These are phyloP conservation scores for Lathamus discolor DNA, from an alignment of 2,113 vertebrate species.

Conservation along the genomic window DNA sequence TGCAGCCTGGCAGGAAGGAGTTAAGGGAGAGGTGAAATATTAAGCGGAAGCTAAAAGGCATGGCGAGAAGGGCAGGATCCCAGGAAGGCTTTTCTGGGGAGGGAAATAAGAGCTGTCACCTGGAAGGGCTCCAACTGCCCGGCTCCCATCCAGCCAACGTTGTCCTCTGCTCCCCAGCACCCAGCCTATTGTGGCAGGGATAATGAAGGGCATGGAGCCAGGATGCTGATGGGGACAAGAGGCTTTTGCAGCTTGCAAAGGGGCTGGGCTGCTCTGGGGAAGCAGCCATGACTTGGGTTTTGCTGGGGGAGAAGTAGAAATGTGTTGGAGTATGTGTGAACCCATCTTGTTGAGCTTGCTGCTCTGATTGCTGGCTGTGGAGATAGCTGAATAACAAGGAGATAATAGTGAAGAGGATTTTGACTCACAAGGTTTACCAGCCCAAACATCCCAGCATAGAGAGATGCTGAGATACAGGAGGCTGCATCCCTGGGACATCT, in stretches of 20 bases:
- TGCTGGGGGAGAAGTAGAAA: not conserved
- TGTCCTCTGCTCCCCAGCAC: not conserved
- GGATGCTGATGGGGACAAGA: not conserved
- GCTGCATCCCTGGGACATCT: not conserved
- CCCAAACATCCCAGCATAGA: not conserved
- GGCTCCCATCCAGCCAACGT: not conserved
- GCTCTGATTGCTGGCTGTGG: fast-evolving
- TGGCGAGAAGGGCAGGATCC: not conserved
- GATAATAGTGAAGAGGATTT: fast-evolving
- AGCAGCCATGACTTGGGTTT: not conserved
- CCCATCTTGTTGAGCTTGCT: not conserved
- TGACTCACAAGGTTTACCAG: not conserved
- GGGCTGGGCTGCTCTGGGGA: not conserved
- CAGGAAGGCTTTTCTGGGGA: not conserved
- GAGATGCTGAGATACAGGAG: not conserved
- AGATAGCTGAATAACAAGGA: not conserved
- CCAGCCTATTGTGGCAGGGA: fast-evolving
- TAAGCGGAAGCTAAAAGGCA: not conserved
- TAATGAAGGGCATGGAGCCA: fast-evolving
- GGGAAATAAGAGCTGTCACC: not conserved
- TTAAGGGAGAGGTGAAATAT: not conserved
- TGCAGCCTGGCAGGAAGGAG: not conserved
- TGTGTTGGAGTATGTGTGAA: fast-evolving
- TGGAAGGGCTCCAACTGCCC: not conserved
- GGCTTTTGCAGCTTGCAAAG: not conserved